Base-by-base conservation (phyloP, 2,113 vertebrate species). In the Poicephalus gulielmi region DNA sequence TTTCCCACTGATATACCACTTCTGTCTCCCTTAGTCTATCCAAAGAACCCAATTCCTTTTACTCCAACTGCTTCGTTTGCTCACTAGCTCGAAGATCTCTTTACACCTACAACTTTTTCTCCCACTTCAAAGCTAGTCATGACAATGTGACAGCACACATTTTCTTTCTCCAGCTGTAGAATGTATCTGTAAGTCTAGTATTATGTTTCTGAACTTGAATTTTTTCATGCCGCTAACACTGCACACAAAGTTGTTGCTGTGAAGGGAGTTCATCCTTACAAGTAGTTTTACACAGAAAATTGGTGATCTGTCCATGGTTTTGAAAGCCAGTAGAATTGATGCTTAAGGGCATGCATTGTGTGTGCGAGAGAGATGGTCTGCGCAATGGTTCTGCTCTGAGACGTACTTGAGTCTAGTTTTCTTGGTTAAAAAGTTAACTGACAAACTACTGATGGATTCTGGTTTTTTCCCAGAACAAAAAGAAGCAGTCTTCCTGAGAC, bases 71-170 rank as follows among this genome's bases (percentile, higher is more conserved):
- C 69, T 73, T 85, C 55, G 46, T 87, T 92, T 88, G 28, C 70
- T 84, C 41, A 11, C 70, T 37, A 57, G 17, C 84, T 89, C 57
- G 31, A 33, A 94, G 57, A 85, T 87, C 70, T 79, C 53, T 94
- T 94, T 83, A 86, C 82, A 90, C 75, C 41, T 69, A 57, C 47
- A 85, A 66, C 41, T 87, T 84, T 94, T 92, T 86, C 69, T 86
- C 57, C 70, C 63, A 11, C 67, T 92, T 92, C 82, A 92, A 69
- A 92, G 78, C 41, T 31, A 46, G 44, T 85, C 13, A 8, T 82
- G 87, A 83, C 85, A 90, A 77, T 43, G 85, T 91, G 82, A 60
- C 52, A 87, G 89, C 68, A 81, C 79, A 41, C 27, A 7, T 87
- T 95, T 91, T 89, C 50, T 77, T 59, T 59, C 75, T 76, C 63